phyloP scores from a whole-genome alignment of 1,140 invertebrate species.

The Neoseiulus cucumeris region DNA sequence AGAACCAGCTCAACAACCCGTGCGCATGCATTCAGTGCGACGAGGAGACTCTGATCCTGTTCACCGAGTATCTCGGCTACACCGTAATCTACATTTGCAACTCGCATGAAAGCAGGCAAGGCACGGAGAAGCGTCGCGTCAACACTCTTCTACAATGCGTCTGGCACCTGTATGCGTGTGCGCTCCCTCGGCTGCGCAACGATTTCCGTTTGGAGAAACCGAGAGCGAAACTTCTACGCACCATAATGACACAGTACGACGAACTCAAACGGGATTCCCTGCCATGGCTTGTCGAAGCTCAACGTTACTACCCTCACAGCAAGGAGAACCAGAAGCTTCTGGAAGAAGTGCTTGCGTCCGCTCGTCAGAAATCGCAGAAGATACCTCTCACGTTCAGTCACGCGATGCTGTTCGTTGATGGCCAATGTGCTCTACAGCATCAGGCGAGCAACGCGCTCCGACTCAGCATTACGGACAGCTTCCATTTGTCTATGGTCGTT shows the following conservation, averaged over 20 bases:
- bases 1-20: slow-evolving; percentile 3
- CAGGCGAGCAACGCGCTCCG: background rate
- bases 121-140: background rate
- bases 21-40: slow-evolving; percentile 3
- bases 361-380: background rate
- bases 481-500: slow-evolving; percentile 1
- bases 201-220: background rate
- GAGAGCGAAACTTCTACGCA: background rate
- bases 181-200: background rate
- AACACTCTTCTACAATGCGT: slow-evolving; percentile 10
- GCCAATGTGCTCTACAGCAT: background rate
- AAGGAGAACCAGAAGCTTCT: slow-evolving; percentile 9
- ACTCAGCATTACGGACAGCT: background rate
- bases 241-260: background rate
- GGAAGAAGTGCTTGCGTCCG: background rate
- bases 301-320: background rate
- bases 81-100: slow-evolving; percentile 6
- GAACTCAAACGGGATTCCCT: background rate
- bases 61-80: slow-evolving; percentile 5
- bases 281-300: background rate
- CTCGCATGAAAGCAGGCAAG: background rate
- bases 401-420: background rate
- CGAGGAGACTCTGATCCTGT: background rate
- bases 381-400: background rate
- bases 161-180: slow-evolving; percentile 1